Conservation (phyloP, 2,113 vertebrate species). For the Daphoenositta chrysoptera region DNA sequence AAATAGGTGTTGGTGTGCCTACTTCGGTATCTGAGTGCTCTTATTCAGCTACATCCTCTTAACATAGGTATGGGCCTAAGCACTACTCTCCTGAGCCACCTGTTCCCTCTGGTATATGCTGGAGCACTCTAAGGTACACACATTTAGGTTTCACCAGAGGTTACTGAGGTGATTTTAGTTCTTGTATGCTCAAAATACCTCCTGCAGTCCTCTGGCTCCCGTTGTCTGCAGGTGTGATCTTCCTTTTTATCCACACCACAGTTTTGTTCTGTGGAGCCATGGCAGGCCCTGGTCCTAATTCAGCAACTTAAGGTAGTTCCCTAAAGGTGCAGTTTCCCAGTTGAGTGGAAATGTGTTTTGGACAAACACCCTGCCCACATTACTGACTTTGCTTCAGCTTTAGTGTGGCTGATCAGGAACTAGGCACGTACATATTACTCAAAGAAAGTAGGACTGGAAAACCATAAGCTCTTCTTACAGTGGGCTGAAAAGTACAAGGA, state of each 20-base stretch:
- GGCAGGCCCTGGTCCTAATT: background rate
- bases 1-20: background rate
- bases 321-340: background rate
- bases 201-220: background rate
- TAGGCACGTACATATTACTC: background rate
- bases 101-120: background rate
- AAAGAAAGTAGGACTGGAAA: background rate
- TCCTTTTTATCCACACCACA: background rate
- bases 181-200: background rate
- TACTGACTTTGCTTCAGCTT: background rate
- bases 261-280: background rate
- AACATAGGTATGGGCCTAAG: background rate
- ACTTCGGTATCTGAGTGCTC: background rate
- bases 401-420: background rate
- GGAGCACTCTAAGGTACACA: background rate
- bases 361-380: rapidly evolving
- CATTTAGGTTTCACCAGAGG: background rate
- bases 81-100: background rate
- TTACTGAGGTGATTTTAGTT: background rate
- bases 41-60: rapidly evolving
- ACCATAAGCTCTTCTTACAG: background rate
- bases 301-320: background rate
- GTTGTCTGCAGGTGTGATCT: background rate
- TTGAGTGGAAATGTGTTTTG: background rate
- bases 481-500: background rate